Percentiles rank a stretch among this genome's conserved stretches.
These are phyloP conservation scores for Columba livia DNA, from an alignment of 2,113 vertebrate genomes.

Conservation along the genomic window DNA sequence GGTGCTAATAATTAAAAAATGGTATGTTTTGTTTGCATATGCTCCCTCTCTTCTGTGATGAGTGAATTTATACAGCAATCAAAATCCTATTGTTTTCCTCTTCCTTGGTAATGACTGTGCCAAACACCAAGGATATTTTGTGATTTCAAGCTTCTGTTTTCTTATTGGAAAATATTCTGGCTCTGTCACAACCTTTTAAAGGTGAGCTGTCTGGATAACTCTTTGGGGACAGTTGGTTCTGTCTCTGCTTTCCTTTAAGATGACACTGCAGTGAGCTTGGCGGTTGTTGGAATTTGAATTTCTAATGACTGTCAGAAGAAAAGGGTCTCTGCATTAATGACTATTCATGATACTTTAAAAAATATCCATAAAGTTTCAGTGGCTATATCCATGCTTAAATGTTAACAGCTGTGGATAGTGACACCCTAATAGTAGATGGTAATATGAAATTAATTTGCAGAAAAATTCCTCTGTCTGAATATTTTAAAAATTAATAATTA, in stretches of 20 bases:
- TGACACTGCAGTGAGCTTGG: neutral
- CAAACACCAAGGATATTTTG: neutral
- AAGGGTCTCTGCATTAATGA: slow-evolving; percentile 23
- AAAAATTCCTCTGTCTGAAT: neutral
- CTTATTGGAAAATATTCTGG: neutral
- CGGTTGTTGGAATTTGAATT: slow-evolving; percentile 44
- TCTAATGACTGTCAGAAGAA: slow-evolving; percentile 21
- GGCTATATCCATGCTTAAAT: neutral
- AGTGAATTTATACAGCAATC: neutral
- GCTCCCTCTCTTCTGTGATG: neutral
- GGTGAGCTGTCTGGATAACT: neutral
- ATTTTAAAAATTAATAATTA: neutral
- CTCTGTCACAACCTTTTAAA: slow-evolving; percentile 14
- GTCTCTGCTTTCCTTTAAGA: neutral
- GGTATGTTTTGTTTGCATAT: neutral
- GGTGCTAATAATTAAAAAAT: neutral
- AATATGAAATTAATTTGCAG: neutral
- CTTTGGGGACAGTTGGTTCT: neutral
- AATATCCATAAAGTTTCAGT: neutral
- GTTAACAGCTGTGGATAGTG: neutral
- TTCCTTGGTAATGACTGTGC: neutral
- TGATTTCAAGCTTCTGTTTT: neutral
- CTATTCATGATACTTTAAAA: neutral
- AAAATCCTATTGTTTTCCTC: neutral
- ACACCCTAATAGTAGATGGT: neutral